A percentile compares a stretch with the other conserved stretches of the same genome.
Evolutionary conservation across 2,888 invertebrate genomes (phyloP).

Genomic region (Selenia dentaria): DNA sequence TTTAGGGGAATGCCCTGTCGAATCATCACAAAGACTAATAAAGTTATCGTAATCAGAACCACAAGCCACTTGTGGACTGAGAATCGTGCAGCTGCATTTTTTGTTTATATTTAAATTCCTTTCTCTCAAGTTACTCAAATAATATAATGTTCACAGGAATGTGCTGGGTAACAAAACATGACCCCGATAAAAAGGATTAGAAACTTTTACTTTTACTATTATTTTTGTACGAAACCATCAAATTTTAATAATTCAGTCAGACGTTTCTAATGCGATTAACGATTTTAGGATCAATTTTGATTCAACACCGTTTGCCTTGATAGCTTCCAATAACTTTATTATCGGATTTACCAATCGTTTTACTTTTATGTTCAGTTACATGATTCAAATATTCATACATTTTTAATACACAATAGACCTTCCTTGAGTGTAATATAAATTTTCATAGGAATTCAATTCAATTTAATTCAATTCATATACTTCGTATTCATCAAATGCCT

Average conservation of each 20-base stretch:
- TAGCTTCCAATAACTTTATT: not conserved
- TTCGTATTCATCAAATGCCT: too few species aligned
- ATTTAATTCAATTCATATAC: too few species aligned
- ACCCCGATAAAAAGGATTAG: constrained; percentile 5
- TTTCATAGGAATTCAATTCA: too few species aligned
- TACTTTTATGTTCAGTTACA: constrained; percentile 4
- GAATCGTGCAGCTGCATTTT: constrained; percentile 43
- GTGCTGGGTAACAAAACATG: constrained; percentile 22
- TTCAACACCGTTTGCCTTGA: constrained; percentile 1
- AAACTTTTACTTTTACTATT: not conserved
- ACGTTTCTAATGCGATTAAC: constrained; percentile 11
- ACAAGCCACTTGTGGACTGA: constrained; percentile 36
- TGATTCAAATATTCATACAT: not conserved
- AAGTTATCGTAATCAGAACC: constrained; percentile 34
- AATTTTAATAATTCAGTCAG: constrained; percentile 19
- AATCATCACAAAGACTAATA: constrained; percentile 49
- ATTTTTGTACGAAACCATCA: constrained; percentile 20
- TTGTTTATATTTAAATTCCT: constrained; percentile 50
- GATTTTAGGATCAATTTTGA: constrained; percentile 11
- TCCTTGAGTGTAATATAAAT: too few species aligned
- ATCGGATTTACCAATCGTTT: constrained; percentile 2
- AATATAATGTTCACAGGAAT: constrained; percentile 10
- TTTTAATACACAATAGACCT: too few species aligned
- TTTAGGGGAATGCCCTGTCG: constrained; percentile 63
- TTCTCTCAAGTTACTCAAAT: constrained; percentile 45